Conservation (phyloP, 2,888 invertebrate species). For the Eupithecia abbreviata region DNA sequence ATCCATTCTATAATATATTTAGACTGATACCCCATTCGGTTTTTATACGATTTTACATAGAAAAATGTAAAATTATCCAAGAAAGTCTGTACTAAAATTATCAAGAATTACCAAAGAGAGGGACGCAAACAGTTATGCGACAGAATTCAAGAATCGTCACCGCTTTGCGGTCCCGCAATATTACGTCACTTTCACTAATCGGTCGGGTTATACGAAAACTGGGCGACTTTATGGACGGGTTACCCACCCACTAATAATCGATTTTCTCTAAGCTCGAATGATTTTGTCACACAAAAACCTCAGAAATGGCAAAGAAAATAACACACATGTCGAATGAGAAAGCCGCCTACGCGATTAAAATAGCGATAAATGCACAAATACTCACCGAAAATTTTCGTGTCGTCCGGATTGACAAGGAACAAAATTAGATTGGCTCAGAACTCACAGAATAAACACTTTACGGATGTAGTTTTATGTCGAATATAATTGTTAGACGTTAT, state of each 20-base stretch:
- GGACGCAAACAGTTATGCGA: constrained; percentile 63
- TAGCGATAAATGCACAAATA: constrained; percentile 60
- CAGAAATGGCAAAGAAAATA: constrained; percentile 48
- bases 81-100: constrained; percentile 58
- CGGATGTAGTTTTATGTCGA: constrained; percentile 56
- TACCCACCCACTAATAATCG: constrained; percentile 82
- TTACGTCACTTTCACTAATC: constrained; percentile 69
- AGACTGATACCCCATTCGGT: background rate
- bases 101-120: constrained; percentile 56
- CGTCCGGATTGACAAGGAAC: constrained; percentile 73
- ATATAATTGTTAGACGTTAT: constrained; percentile 64
- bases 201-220: constrained; percentile 70
- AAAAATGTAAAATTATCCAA: constrained; percentile 56
- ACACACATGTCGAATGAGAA: constrained; percentile 42
- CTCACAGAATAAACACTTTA: constrained; percentile 75
- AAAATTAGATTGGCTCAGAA: constrained; percentile 79
- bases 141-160: constrained; percentile 58
- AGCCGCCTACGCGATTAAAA: constrained; percentile 45
- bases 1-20: constrained; percentile 12
- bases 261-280: constrained; percentile 72
- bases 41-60: constrained; percentile 56
- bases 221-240: constrained; percentile 59
- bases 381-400: constrained; percentile 75
- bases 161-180: constrained; percentile 59
- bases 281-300: constrained; percentile 47